Percentiles rank a stretch among this genome's conserved stretches.
These are phyloP conservation scores for Oncorhynchus tshawytscha DNA, from an alignment of 2,113 vertebrate species.

Conservation along the genomic window DNA sequence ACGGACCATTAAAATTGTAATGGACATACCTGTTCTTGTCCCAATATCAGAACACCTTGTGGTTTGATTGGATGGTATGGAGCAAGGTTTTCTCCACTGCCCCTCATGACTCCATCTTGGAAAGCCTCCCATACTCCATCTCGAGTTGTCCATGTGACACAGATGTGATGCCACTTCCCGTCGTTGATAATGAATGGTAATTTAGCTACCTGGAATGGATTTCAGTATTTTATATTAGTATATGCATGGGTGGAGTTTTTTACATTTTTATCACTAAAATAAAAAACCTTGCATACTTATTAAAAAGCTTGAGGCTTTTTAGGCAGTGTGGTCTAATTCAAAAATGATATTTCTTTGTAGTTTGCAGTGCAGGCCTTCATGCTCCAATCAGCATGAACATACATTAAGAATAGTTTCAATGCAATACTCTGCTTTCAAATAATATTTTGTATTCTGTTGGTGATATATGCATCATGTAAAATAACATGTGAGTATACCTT, in stretches of 20 bases:
- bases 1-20: not conserved
- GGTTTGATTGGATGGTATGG: slow-evolving; percentile 98
- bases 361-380: no score
- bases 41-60: slow-evolving; percentile 90
- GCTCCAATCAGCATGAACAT: no score
- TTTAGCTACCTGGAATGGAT: slow-evolving; percentile 84
- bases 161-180: slow-evolving; percentile 98
- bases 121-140: slow-evolving; percentile 98
- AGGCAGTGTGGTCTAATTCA: no score
- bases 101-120: slow-evolving; percentile 90
- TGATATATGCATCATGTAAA: not conserved
- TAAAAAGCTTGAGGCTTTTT: no score
- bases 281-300: not conserved
- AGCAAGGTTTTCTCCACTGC: slow-evolving; percentile 91
- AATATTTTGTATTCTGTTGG: not conserved
- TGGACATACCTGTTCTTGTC: slow-evolving; percentile 90
- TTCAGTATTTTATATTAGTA: not conserved
- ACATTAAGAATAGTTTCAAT: no score
- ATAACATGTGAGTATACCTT: slow-evolving; percentile 76
- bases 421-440: not conserved
- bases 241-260: not conserved
- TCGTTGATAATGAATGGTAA: slow-evolving; percentile 94
- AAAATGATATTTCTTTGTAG: no score
- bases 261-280: not conserved
- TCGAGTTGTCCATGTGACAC: slow-evolving; percentile 94